A percentile compares a stretch with the other conserved stretches of the same genome.
phyloP scores from a whole-genome alignment of 2,797 vertebrate genomes.

The Enteromius viviparus region DNA sequence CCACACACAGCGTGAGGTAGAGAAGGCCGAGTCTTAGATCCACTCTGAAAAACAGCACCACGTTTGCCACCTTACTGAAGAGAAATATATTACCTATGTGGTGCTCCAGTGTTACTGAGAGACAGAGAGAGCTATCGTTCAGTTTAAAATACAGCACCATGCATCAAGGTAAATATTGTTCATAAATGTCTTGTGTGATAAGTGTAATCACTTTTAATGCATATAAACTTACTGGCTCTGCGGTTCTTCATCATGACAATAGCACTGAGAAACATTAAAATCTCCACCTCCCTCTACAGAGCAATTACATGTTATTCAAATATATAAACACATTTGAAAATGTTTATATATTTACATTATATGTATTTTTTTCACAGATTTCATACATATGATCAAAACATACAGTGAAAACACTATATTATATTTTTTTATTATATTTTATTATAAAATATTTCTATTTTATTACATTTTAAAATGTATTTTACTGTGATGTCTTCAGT shows the following conservation, averaged over 20 bases:
- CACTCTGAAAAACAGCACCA: constrained; percentile 93
- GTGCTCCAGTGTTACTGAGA: constrained; percentile 90
- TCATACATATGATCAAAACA: neutral
- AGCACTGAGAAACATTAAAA: constrained; percentile 96
- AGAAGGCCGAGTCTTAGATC: constrained; percentile 93
- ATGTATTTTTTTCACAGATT: too few species aligned
- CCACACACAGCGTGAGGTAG: constrained; percentile 88
- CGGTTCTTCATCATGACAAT: constrained; percentile 99
- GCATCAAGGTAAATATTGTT: neutral
- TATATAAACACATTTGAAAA: neutral
- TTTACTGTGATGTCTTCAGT: neutral
- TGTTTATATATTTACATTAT: neutral
- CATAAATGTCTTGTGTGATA: neutral
- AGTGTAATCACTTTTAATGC: neutral
- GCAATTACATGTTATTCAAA: neutral
- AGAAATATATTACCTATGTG: constrained; percentile 93
- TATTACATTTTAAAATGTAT: neutral
- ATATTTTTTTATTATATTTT: too few species aligned
- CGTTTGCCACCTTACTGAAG: constrained; percentile 95
- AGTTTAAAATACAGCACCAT: neutral
- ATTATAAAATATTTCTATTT: too few species aligned
- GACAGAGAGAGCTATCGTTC: neutral
- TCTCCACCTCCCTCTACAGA: constrained; percentile 88
- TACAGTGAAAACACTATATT: neutral
- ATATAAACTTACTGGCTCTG: constrained; percentile 85